Base-by-base conservation (phyloP, 2,888 invertebrate species). In the Germaria angustata region DNA sequence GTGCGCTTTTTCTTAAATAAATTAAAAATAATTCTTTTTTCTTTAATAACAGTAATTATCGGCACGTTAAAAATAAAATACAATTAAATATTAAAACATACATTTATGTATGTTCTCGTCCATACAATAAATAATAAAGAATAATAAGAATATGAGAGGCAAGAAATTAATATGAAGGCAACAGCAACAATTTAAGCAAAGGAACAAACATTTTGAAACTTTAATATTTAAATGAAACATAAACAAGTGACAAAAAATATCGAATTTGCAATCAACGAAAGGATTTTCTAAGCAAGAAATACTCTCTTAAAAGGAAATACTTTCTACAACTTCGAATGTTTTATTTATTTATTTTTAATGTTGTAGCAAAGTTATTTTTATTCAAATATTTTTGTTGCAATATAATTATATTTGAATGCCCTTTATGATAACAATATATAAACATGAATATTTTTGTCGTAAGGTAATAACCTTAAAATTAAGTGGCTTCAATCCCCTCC, bases 31-130 rank as follows among this genome's bases (percentile, higher is more conserved):
- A 24, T 61, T 61, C 13, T 36, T 24, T 46, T 55, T 59, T 34
- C 28, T 76, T 66, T 76, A 81, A 81, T 81, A 81, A 77, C 81
- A 36, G 66, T 77, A 77, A 77, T 81, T 81, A 81, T 66, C 53
- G 59, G 77, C 81, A 81, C 76, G 81, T 77, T 71, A 57, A 55
- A 80, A 61, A 69, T 24, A 1, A 13, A 51, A n/a, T n/a, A n/a
- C 65, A 15, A 8, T 1, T 17, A 13, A 24, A 59, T 9, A 44
- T 24, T n/a, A 13, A 24, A 36, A 36, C 46, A 46, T 8, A 20
- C 11, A 46, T 9, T n/a, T 46, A 9, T 41, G 41, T 41, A 41
- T 44, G 17, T 13, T 39, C 36, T 39, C 4, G 13, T 39, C 9
- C 9, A 13, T 39, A 13, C 39, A 39, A 39, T 9, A 32, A 63